phyloP scores from a whole-genome alignment of 2,888 invertebrate genomes.

The Drosophila gaucha region DNA sequence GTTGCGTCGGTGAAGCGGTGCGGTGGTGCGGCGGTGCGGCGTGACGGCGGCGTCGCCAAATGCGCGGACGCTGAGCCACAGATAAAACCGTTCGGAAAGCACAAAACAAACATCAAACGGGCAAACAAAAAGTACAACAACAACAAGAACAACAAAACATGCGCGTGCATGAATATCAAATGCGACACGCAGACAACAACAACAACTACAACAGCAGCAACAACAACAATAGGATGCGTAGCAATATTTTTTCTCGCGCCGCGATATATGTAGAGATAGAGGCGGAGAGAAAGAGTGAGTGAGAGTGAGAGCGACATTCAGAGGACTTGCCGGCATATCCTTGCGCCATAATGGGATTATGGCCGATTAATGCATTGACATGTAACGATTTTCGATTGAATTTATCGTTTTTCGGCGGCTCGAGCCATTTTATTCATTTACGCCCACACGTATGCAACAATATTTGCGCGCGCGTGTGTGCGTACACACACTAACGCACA shows the following conservation, averaged over 20 bases:
- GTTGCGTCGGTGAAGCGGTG: constrained; percentile 12
- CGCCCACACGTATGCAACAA: constrained; percentile 80
- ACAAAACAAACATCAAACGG: constrained; percentile 81
- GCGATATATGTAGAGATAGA: constrained; percentile 27
- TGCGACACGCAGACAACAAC: constrained; percentile 61
- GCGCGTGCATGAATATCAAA: constrained; percentile 70
- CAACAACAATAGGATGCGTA: constrained; percentile 73
- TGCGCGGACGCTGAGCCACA: constrained; percentile 78
- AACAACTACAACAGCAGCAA: constrained; percentile 37
- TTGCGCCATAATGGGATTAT: constrained; percentile 85
- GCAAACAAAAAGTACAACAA: constrained; percentile 72
- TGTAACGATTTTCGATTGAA: constrained; percentile 85
- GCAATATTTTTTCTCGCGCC: constrained; percentile 80
- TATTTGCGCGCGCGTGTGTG: constrained; percentile 62
- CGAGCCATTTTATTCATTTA: constrained; percentile 82
- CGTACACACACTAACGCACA: constrained; percentile 6
- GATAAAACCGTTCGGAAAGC: constrained; percentile 81
- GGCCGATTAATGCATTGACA: constrained; percentile 85
- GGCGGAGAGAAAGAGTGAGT: constrained; percentile 18
- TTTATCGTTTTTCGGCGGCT: constrained; percentile 83
- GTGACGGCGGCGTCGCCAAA: constrained; percentile 48
- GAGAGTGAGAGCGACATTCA: constrained; percentile 10
- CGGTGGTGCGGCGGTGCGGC: constrained; percentile 16
- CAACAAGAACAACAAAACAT: constrained; percentile 59
- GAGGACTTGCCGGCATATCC: constrained; percentile 74